Conservation (phyloP, 2,888 invertebrate genomes). For the Ophioninae sp. region DNA sequence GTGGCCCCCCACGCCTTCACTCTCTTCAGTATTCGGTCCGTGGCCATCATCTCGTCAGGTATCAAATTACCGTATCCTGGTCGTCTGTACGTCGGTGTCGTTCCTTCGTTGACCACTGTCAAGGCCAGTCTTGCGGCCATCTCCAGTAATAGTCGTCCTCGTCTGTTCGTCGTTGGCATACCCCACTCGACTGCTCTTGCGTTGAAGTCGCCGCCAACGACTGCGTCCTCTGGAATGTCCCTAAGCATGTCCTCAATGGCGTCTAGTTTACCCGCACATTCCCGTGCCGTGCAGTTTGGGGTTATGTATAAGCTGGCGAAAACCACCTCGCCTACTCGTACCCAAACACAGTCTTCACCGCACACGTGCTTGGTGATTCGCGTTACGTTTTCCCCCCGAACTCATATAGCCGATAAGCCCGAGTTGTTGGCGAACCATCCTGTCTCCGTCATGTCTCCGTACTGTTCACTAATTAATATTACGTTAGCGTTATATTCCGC, state of each 20-base stretch:
- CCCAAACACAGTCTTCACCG: conserved; percentile 43
- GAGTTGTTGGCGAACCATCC: no score
- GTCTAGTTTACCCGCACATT: conserved; percentile 35
- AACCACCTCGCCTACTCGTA: conserved; percentile 4
- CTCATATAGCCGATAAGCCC: no score
- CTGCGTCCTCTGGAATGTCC: conserved; percentile 23
- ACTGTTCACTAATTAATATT: no score
- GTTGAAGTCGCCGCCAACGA: conserved; percentile 50
- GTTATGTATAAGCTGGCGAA: conserved; percentile 50
- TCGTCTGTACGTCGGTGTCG: conserved; percentile 52
- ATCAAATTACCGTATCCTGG: conserved; percentile 45
- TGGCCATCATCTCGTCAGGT: conserved; percentile 24
- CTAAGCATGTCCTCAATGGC: not conserved
- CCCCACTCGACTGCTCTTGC: conserved; percentile 60
- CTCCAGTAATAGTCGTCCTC: conserved; percentile 52
- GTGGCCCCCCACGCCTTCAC: conserved; percentile 31
- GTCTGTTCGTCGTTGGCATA: conserved; percentile 60
- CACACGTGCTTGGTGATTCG: no score
- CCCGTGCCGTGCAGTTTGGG: conserved; percentile 46
- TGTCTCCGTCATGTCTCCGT: no score
- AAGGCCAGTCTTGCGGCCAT: conserved; percentile 61
- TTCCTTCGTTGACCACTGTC: conserved; percentile 40
- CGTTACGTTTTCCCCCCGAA: no score
- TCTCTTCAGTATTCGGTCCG: conserved; percentile 38
- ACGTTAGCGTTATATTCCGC: no score